Evolutionary conservation across 2,888 invertebrate species (phyloP).

Genomic region (Drosophila gaucha): DNA sequence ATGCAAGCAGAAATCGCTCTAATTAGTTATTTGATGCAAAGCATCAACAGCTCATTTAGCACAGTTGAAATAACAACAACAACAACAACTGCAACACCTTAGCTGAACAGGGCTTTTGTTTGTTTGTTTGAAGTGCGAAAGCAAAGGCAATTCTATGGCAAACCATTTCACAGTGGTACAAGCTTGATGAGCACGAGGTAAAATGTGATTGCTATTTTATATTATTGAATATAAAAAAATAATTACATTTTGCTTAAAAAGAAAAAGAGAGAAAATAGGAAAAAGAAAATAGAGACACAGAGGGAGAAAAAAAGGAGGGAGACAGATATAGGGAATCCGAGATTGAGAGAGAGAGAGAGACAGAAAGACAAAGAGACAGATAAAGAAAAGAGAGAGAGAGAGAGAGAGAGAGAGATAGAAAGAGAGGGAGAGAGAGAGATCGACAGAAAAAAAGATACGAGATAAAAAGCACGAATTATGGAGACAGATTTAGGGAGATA

Average conservation of each 20-base stretch:
- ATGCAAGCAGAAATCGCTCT: constrained; percentile 66
- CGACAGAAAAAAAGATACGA: background rate
- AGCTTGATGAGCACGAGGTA: background rate
- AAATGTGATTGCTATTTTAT: no score
- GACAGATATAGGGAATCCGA: no score
- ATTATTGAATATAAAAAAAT: no score
- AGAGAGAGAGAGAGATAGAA: background rate
- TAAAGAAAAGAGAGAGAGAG: background rate
- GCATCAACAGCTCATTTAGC: constrained; percentile 72
- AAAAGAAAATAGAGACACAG: no score
- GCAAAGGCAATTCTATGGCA: constrained; percentile 24
- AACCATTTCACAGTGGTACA: constrained; percentile 35
- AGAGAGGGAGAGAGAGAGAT: background rate
- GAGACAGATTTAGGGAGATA: no score
- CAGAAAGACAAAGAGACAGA: background rate
- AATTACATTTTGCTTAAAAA: no score
- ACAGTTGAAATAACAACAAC: constrained; percentile 30
- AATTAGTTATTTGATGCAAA: constrained; percentile 60
- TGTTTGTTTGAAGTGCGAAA: constrained; percentile 57
- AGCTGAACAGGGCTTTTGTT: constrained; percentile 21
- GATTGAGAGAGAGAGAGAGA: background rate
- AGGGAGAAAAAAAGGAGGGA: no score
- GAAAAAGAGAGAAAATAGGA: no score
- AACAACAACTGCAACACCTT: constrained; percentile 44
- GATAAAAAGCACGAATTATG: no score